Base-by-base conservation (phyloP, 2,113 vertebrate species). In the Chionodraco myersi region DNA sequence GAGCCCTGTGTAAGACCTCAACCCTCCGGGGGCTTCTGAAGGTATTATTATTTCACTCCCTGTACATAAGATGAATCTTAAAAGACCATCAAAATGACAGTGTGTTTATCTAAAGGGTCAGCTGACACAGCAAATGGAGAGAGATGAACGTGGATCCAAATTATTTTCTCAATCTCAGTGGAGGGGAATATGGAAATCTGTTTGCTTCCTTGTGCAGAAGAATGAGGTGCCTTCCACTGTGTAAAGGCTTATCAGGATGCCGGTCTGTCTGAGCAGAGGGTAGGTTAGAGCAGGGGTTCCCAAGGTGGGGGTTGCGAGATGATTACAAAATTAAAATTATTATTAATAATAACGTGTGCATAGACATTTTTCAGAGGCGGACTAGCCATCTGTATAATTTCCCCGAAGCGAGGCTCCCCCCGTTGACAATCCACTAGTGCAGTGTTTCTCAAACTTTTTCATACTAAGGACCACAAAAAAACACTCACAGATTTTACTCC, bases 1-100 rank as follows among this genome's bases (percentile, higher is more conserved):
- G 52, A 79, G 78, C 60, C 26, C 12, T 63, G 66, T 60, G 34
- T 80, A 77, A 77, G 75, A 82, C 66, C 63, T 77, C 8, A 12
- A 16, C 49, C 63, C 78, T 49, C 79, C 9, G 11, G 60, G 70
- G 82, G 30, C 41, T 54, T 74, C 62, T 59, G 60, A 56, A 36
- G 57, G 8, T 82, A 75, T 90, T 65, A 77, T 88, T 90, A 85
- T 86, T 89, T 79, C 70, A 88, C 56, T 57, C 13, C 6, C 36
- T 78, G 52, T 74, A 60, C 72, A 82, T n/a, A 80, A 45, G 47
- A 83, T 66, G 56, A 74, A 83, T 79, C 47, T 75, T 60, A 44
- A 80, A 75, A 86, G 87, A 59, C 47, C 30, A 59, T 62, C 59
- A 79, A 66, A 60, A 67, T 77, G 79, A 85, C 73, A 64, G 58